Evolutionary conservation across 2,113 vertebrate species (phyloP), one percentile per base, ranked within the genome.

Genomic region (Coturnix japonica): DNA sequence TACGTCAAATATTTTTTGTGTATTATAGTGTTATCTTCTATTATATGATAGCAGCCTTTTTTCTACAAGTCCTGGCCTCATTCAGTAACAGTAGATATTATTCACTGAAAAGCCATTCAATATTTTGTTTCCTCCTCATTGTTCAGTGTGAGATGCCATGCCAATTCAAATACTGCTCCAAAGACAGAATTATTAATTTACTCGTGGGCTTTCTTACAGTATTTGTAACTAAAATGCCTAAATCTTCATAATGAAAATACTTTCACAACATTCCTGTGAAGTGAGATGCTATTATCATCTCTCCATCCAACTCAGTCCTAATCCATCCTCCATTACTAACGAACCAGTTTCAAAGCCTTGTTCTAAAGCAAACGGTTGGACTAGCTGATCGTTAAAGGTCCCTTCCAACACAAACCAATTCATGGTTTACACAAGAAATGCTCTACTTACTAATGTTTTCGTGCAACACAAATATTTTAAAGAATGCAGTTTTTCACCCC

Each of bases 101-200:
- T 3, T 37, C 12, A 79, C 35, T 41, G 16, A 87, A 82, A 76
- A 91, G 43, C 15, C 44, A 31, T 14, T 33, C 33, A 39, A 0
- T 70, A 69, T 61, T 89, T 90, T 64, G 7, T 49, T 91, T 79
- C 63, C 43, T 80, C 67, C 57, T 64, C 49, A 41, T 6, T 75
- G 39, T 39, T 83, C 9, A 35, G 11, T 8, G 31, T 51, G 41
- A 77, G 21, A 54, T 43, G 44, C 9, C 18, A 75, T 57, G 53
- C 10, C 66, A 57, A 89, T 39, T 56, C 74, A 69, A 86, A 86
- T 22, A 64, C n/a, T 49, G 35, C 60, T 63, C 11, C 39, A 31
- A 87, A 80, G 49, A 66, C 23, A 79, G 26, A 91, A 80, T 59
- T 61, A 88, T 53, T 79, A 25, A 91, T 79, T 89, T 73, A 41